Evolutionary conservation across 2,113 vertebrate species (phyloP).

Genomic region (Corythornis madagascariensis): DNA sequence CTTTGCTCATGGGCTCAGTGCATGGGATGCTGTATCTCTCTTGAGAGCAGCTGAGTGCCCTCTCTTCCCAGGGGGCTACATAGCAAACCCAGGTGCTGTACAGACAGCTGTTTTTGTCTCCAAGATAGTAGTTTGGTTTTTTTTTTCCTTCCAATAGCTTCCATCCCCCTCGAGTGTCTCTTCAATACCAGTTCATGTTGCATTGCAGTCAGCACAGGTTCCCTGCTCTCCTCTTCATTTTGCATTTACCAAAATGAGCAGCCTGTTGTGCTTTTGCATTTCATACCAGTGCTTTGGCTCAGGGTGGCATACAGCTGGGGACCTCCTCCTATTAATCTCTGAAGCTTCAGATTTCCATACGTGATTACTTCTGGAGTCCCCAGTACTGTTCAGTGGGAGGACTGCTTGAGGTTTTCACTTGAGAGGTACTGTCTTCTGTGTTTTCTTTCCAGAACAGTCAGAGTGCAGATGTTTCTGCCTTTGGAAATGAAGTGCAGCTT

Average conservation of each 20-base stretch:
- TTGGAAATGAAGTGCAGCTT: not conserved
- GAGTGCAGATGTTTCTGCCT: not conserved
- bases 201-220: not conserved
- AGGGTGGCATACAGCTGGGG: not conserved
- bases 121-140: not conserved
- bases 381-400: not conserved
- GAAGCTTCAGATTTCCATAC: not conserved
- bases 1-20: not conserved
- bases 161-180: not conserved
- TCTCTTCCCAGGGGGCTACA: accelerated
- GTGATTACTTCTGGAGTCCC: not conserved
- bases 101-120: not conserved
- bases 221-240: not conserved
- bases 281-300: not conserved
- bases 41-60: not conserved
- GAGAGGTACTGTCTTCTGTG: not conserved
- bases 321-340: not conserved
- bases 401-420: not conserved
- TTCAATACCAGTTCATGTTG: not conserved
- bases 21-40: not conserved
- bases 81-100: not conserved
- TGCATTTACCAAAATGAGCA: not conserved
- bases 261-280: not conserved
- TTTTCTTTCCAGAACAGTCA: not conserved
- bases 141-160: not conserved